Percentiles rank a stretch among this genome's conserved stretches.
These are phyloP conservation scores for Halcyon senegalensis DNA, from an alignment of 2,113 vertebrate species.

Conservation along the genomic window DNA sequence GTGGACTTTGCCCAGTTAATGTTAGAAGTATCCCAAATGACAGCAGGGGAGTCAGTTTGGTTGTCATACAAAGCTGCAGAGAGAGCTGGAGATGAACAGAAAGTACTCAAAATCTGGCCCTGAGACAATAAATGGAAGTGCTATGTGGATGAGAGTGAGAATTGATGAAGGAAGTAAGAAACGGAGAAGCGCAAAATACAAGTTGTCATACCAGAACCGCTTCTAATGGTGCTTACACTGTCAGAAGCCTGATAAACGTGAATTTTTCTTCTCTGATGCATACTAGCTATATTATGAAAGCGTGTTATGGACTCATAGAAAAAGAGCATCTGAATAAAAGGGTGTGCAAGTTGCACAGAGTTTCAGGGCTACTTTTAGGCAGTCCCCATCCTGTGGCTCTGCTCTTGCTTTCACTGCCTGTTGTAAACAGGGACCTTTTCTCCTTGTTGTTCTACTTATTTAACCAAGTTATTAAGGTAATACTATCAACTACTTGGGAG, in stretches of 20 bases:
- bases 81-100: slow-evolving; percentile 36
- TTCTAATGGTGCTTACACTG: slow-evolving; percentile 10
- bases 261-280: slow-evolving; percentile 2
- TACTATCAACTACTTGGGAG: not conserved
- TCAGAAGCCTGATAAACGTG: not conserved
- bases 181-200: slow-evolving; percentile 2
- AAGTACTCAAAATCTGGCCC: slow-evolving; percentile 34
- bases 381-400: not conserved
- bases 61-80: slow-evolving; percentile 43
- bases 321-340: not conserved
- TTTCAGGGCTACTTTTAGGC: not conserved
- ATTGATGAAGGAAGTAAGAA: not conserved
- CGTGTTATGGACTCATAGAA: not conserved
- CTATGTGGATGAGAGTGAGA: slow-evolving; percentile 11
- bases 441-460: not conserved
- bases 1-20: slow-evolving; percentile 35
- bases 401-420: not conserved
- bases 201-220: not conserved
- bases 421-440: not conserved
- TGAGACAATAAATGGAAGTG: slow-evolving; percentile 42
- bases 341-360: not conserved
- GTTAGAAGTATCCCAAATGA: slow-evolving; percentile 38
- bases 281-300: not conserved
- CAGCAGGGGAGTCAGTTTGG: slow-evolving; percentile 30
- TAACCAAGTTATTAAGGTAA: not conserved